A percentile compares a stretch with the other conserved stretches of the same genome.
Conservation (phyloP, 2,797 vertebrate genomes). For the Gastrophryne carolinensis region DNA sequence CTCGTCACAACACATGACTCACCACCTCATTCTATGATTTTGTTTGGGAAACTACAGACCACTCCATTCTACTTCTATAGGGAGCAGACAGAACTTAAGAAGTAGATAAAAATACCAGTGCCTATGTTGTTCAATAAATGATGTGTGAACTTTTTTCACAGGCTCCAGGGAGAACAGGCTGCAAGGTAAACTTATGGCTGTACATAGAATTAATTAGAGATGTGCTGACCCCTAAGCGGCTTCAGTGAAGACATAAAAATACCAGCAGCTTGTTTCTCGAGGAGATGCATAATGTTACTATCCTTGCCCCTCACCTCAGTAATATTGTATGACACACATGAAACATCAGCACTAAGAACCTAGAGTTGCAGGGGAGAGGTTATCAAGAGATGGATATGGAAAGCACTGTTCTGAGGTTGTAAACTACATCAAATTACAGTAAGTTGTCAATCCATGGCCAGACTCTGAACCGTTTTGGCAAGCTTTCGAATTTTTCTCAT, state of each 20-base stretch:
- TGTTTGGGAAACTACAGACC: neutral
- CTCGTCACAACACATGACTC: neutral
- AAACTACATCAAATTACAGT: neutral
- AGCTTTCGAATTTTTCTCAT: no score
- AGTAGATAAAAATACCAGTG: neutral
- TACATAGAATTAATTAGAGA: conserved; percentile 31
- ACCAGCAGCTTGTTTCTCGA: neutral
- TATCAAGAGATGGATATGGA: neutral
- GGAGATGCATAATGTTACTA: conserved; percentile 10
- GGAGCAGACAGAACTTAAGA: neutral
- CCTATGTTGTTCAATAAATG: neutral
- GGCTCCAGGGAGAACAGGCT: neutral
- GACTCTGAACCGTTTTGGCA: neutral
- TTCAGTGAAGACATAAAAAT: conserved; percentile 30
- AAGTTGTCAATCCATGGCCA: neutral
- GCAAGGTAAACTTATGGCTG: neutral
- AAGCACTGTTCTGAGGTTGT: conserved; percentile 23
- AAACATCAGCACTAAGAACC: conserved; percentile 13
- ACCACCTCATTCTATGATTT: neutral
- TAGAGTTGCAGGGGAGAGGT: neutral
- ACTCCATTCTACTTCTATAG: neutral
- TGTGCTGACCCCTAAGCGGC: conserved; percentile 19
- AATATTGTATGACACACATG: conserved; percentile 37
- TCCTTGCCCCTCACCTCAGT: conserved; percentile 18
- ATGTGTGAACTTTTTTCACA: neutral